Evolutionary conservation across 2,113 vertebrate genomes (phyloP), one percentile per base, ranked within the genome.

Genomic region (Chrysemys picta): DNA sequence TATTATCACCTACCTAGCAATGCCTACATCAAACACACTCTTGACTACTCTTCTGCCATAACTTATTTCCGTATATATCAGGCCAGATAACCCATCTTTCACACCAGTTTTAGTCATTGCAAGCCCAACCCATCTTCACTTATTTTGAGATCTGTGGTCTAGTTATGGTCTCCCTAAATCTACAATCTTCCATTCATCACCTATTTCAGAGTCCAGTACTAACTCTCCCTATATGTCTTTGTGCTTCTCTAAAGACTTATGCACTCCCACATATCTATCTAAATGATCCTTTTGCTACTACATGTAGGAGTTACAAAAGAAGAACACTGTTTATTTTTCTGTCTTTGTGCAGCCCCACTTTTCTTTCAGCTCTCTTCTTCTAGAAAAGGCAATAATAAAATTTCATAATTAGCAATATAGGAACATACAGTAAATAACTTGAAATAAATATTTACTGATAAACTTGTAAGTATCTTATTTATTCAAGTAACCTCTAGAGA

Each of bases 81-180:
- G 11, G 52, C 80, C 78, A 78, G 87, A 89, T 93, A 96, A 94
- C 94, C 89, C 85, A 82, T 93, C 85, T 91, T 94, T 25, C 2
- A 14, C 90, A 91, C 81, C 0, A 0, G 21, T 80, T 6, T 92
- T 94, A 97, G 84, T 89, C 62, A 78, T 53, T 97, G 22, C 80
- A 29, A 89, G 35, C 27, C 56, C 82, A 76, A 65, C 12, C 0
- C 0, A 47, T 24, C 38, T 0, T 0, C 56, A 62, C 89, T 92
- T 88, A 35, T 93, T 96, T 93, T 85, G 54, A 81, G 79, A 83
- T 2, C 6, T 62, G 14, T 75, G 88, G 94, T 95, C 89, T 69
- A 65, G 31, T 87, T 91, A 50, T 29, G 82, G 7, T 81, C 91
- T 85, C 83, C 50, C 82, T 89, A 75, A 85, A 91, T 11, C 19